Base-by-base conservation (phyloP, 2,888 invertebrate species). In the Epsilonema sp. region DNA sequence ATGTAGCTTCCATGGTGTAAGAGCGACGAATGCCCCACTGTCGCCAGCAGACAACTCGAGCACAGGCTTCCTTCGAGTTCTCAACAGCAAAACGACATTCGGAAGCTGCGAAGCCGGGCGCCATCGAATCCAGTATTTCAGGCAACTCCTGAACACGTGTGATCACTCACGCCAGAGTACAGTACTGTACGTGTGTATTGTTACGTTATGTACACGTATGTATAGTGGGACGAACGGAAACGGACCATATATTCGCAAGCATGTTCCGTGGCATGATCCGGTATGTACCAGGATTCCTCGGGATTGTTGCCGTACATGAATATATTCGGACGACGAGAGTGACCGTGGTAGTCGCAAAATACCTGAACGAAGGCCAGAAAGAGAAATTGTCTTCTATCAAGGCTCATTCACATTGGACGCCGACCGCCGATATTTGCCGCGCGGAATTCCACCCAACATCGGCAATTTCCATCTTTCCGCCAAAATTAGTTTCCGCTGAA, bases 281-380 rank as follows among this genome's bases (percentile, higher is more conserved):
- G 46, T 44, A 47, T 48, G 47, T 57, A 54, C 56, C 59, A 58
- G 16, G 60, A 58, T 43, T 57, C 55, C 40, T 56, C 54, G 16
- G 70, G 67, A 57, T 67, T 79, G 67, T 92, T 92, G 56, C 92
- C 92, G 65, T 89, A 94, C 62, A 90, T 79, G 67, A 94, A 94
- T 60, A 89, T 79, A 67, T 92, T 92, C 69, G 89, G 85, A 65
- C 80, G 81, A 53, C 89, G 74, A 23, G 90, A 90, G 71, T 94
- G 92, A 31, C 86, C 87, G 67, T 89, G 89, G 58, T 87, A 75
- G 70, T 89, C 89, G 65, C 86, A 81, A 66, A 83, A 87, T 75
- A 86, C 77, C 43, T 81, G 80, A n/a, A n/a, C n/a, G n/a, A 13
- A n/a, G n/a, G n/a, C n/a, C n/a, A n/a, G n/a, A n/a, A n/a, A n/a